These are phyloP conservation scores for Nomada ferruginata DNA, from an alignment of 2,888 invertebrate genomes.

Conservation along the genomic window DNA sequence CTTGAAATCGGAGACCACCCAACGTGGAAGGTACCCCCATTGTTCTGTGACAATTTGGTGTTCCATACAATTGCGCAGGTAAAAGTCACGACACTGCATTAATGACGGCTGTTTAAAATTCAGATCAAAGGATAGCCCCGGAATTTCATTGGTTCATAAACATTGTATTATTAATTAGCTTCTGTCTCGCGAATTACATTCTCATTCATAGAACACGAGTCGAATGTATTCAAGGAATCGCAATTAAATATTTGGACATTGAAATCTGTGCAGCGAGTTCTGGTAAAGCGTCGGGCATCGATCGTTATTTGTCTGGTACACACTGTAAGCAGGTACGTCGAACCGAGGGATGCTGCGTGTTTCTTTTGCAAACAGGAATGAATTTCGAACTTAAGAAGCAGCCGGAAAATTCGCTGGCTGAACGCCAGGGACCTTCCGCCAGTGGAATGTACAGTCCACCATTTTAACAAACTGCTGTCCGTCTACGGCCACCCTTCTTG, in stretches of 20 bases:
- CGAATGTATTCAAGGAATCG: background rate
- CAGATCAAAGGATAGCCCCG: background rate
- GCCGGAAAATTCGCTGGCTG: conserved; percentile 64
- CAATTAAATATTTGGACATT: background rate
- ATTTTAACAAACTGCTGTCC: conserved; percentile 60
- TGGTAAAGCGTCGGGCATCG: background rate
- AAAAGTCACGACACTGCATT: too few relatives aligned
- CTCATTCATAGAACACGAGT: background rate
- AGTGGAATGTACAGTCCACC: conserved; percentile 40
- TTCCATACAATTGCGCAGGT: background rate
- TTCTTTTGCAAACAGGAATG: conserved; percentile 40
- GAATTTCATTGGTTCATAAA: background rate
- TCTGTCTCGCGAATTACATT: background rate
- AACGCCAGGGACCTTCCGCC: conserved; percentile 54
- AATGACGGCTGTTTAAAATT: background rate
- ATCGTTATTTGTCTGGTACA: conserved; percentile 12
- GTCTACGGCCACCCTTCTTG: conserved; percentile 49
- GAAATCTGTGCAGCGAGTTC: background rate
- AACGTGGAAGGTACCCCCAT: background rate
- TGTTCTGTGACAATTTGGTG: background rate
- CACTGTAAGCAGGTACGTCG: conserved; percentile 26
- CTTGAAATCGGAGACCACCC: background rate
- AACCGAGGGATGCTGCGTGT: conserved; percentile 39
- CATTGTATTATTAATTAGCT: background rate
- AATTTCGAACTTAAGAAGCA: conserved; percentile 57